A percentile compares a stretch with the other conserved stretches of the same genome.
Conservation (phyloP, 2,797 vertebrate species). For the Gila robusta region DNA sequence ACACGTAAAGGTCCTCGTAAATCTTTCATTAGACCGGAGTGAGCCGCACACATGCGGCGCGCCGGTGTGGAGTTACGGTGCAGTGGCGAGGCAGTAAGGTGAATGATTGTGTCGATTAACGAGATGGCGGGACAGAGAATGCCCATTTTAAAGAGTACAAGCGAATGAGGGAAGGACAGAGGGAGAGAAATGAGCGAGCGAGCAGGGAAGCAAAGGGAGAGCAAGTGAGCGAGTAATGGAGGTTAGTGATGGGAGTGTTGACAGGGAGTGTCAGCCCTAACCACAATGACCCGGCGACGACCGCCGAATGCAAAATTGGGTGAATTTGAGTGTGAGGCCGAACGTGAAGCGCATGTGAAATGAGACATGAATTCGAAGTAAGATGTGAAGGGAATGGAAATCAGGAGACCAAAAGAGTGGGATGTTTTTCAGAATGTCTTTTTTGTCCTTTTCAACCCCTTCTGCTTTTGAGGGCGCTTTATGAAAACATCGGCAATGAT, state of each 20-base stretch:
- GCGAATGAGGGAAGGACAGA: constrained; percentile 50
- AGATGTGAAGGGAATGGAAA: constrained; percentile 51
- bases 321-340: constrained; percentile 75
- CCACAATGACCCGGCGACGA: constrained; percentile 76
- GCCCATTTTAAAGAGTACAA: constrained; percentile 54
- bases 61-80: constrained; percentile 40
- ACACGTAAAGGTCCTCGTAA: constrained; percentile 76
- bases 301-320: constrained; percentile 76
- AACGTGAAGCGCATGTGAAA: constrained; percentile 72
- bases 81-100: constrained; percentile 50
- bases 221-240: constrained; percentile 79
- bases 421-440: constrained; percentile 46
- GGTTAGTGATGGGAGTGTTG: constrained; percentile 82
- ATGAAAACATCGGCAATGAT: background rate
- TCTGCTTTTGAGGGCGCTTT: background rate
- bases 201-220: constrained; percentile 64
- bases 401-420: constrained; percentile 64
- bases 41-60: constrained; percentile 28
- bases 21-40: constrained; percentile 68
- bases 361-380: constrained; percentile 48
- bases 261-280: constrained; percentile 81
- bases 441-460: constrained; percentile 17
- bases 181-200: constrained; percentile 52
- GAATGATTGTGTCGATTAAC: constrained; percentile 69
- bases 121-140: constrained; percentile 67